Evolutionary conservation across 2,113 vertebrate genomes (phyloP).

Genomic region (Podarcis raffonei): DNA sequence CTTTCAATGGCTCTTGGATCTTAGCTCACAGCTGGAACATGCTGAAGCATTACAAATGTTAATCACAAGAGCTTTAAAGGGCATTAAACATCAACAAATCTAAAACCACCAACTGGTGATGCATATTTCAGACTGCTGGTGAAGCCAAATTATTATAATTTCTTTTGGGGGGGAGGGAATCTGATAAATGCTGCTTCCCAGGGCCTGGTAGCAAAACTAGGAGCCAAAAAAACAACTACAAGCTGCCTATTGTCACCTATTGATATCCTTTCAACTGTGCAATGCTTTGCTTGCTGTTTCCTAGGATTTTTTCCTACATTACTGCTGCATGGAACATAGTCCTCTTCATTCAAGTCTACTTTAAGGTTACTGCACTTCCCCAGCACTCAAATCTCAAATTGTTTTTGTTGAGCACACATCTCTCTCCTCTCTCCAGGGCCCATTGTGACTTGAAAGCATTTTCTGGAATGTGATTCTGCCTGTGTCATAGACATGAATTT

Average conservation of each 20-base stretch:
- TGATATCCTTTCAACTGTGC: not conserved
- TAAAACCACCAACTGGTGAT: not conserved
- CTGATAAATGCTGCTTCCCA: not conserved
- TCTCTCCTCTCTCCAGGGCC: not conserved
- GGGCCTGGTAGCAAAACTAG: not conserved
- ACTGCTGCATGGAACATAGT: not conserved
- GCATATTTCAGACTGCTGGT: not conserved
- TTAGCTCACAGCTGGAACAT: not conserved
- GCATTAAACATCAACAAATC: not conserved
- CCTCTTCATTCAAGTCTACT: not conserved
- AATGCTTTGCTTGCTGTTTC: not conserved
- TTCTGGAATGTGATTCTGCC: not conserved
- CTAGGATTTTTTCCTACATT: not conserved
- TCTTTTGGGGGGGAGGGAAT: too few relatives aligned
- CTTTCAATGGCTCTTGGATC: not conserved
- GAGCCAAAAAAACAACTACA: not conserved
- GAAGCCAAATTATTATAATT: not conserved
- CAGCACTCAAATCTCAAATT: not conserved
- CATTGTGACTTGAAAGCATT: not conserved
- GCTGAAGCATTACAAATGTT: not conserved
- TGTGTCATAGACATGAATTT: not conserved
- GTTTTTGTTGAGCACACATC: not conserved
- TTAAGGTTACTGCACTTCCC: not conserved
- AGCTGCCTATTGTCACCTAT: not conserved
- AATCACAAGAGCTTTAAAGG: conserved; percentile 2